phyloP scores from a whole-genome alignment of 1,140 invertebrate species.

The Pristionchus pacificus region DNA sequence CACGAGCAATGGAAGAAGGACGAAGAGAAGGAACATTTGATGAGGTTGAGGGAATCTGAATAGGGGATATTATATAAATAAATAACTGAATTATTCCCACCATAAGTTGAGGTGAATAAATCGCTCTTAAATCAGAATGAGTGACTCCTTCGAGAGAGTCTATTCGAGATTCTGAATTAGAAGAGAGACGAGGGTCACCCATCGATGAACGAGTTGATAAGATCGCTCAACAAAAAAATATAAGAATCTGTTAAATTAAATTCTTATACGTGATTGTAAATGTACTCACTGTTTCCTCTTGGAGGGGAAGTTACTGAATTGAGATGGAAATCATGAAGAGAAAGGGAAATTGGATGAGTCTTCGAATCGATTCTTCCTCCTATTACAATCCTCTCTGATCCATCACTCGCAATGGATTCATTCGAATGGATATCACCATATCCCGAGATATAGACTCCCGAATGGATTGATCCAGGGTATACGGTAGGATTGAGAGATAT shows the following conservation, averaged over 20 bases:
- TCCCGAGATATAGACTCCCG: neutral
- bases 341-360: neutral
- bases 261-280: no score
- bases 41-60: neutral
- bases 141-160: neutral
- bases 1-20: neutral
- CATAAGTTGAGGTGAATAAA: neutral
- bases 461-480: neutral
- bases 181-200: neutral
- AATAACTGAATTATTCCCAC: neutral
- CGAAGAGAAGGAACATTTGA: neutral
- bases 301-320: no score
- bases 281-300: no score
- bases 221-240: neutral
- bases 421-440: neutral
- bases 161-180: neutral
- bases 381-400: neutral
- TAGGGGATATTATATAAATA: neutral
- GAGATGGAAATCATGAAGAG: neutral
- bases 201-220: neutral
- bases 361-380: neutral
- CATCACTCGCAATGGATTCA: neutral
- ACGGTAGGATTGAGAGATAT: neutral
- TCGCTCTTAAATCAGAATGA: no score
- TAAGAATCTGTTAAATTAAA: no score